These are phyloP conservation scores for Drosophila ironensis DNA, from an alignment of 1,140 invertebrate genomes.

Conservation along the genomic window DNA sequence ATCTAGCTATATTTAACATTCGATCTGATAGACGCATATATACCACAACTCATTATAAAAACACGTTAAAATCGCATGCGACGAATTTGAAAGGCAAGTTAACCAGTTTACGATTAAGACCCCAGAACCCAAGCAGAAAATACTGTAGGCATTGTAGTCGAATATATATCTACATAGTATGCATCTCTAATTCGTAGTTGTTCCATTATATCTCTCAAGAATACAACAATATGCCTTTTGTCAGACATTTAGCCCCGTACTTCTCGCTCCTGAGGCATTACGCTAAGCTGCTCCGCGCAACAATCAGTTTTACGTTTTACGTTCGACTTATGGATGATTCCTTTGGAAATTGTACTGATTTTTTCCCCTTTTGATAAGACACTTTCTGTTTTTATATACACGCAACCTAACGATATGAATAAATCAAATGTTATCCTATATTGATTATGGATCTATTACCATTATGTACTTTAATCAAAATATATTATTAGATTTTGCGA, in stretches of 20 bases:
- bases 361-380: slow-evolving; percentile 46
- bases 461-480: slow-evolving; percentile 60
- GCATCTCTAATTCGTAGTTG: slow-evolving; percentile 21
- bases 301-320: slow-evolving; percentile 40
- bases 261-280: slow-evolving; percentile 16
- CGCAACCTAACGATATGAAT: slow-evolving; percentile 18
- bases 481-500: slow-evolving; percentile 54
- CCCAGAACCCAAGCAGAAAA: too few relatives aligned
- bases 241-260: slow-evolving; percentile 27
- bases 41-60: slow-evolving; percentile 35
- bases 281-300: slow-evolving; percentile 38
- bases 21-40: slow-evolving; percentile 34
- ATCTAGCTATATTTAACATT: slow-evolving; percentile 18
- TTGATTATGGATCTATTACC: slow-evolving; percentile 54
- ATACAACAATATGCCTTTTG: slow-evolving; percentile 25
- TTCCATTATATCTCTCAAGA: slow-evolving; percentile 30
- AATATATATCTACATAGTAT: slow-evolving; percentile 33
- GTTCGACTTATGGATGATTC: slow-evolving; percentile 30
- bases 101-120: slow-evolving; percentile 40
- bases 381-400: slow-evolving; percentile 26
- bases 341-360: slow-evolving; percentile 63
- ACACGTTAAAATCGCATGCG: slow-evolving; percentile 42
- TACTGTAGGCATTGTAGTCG: not conserved
- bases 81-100: slow-evolving; percentile 71
- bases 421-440: slow-evolving; percentile 56